phyloP scores from a whole-genome alignment of 2,888 invertebrate genomes.

The Hipparchia sbordonii region DNA sequence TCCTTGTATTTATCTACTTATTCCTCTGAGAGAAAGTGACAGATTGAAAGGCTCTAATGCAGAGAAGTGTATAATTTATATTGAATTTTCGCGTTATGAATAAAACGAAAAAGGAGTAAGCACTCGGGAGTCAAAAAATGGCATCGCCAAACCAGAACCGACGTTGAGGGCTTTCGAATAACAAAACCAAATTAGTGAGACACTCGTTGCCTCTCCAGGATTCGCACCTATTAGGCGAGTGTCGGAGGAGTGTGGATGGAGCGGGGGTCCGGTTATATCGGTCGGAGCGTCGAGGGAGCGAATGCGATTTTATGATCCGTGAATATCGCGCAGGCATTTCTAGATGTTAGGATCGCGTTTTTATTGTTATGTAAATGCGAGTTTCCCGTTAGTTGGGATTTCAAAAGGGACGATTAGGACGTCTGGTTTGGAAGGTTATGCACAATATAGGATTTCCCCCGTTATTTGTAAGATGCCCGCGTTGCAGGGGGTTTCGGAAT shows the following conservation, averaged over 20 bases:
- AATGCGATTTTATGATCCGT: conserved; percentile 81
- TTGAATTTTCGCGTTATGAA: conserved; percentile 27
- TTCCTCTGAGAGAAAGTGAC: not conserved
- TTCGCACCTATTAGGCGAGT: conserved; percentile 52
- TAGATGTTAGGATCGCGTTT: conserved; percentile 82
- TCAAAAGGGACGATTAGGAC: conserved; percentile 82
- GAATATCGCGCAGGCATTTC: conserved; percentile 81
- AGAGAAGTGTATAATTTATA: conserved; percentile 22
- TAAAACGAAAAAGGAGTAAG: conserved; percentile 35
- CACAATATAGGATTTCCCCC: conserved; percentile 70
- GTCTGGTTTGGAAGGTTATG: conserved; percentile 81
- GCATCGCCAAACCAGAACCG: conserved; percentile 59
- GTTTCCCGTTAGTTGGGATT: conserved; percentile 82
- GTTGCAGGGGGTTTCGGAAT: conserved; percentile 59
- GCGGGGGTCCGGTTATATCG: conserved; percentile 70
- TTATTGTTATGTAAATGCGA: conserved; percentile 83
- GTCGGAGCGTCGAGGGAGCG: conserved; percentile 67
- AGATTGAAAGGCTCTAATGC: conserved; percentile 22
- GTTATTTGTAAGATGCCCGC: conserved; percentile 74
- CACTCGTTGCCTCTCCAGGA: conserved; percentile 51
- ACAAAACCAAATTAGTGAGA: conserved; percentile 64
- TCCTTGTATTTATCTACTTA: not conserved
- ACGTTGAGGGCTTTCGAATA: conserved; percentile 57
- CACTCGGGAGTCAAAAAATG: conserved; percentile 60
- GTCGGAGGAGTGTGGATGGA: conserved; percentile 49